Evolutionary conservation across 2,888 invertebrate genomes (phyloP), one percentile per base, ranked within the genome.

Genomic region (Scaptomyza parva): DNA sequence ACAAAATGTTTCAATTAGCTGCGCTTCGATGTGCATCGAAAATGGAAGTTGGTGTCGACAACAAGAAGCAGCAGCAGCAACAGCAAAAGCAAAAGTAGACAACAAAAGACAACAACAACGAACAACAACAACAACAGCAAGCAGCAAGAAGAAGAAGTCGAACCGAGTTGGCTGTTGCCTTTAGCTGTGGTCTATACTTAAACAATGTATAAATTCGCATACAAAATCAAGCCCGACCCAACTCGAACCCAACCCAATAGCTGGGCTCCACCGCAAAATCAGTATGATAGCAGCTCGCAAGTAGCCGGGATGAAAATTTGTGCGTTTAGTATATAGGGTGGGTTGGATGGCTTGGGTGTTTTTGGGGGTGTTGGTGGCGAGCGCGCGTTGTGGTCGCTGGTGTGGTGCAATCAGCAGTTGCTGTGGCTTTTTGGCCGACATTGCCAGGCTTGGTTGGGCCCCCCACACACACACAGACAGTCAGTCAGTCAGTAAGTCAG

Each of bases 381-480:
- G 45, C 51, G 66, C 61, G 66, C 61, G 57, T 51, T 81, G 82
- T 77, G 86, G 88, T 82, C 66, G 86, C 64, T 72, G 65, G 47
- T 79, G 73, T 84, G 88, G 83, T 83, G 82, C 86, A 83, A 83
- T 87, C 82, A 83, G 87, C 82, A 83, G 87, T 79, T 86, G 80
- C 86, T 83, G 86, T 86, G 86, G 83, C 87, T 85, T 84, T 86
- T 69, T 76, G 76, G 76, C 76, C 87, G 65, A 62, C 78, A 78
- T 60, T 72, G 71, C 72, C 62, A 63, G 75, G 41, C 50, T 59
- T 70, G 41, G 69, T 43, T 59, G 65, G 55, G 50, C 58, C 47
- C n/a, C n/a, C n/a, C n/a, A n/a, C n/a, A n/a, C n/a, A n/a, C n/a
- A n/a, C n/a, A n/a, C n/a, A n/a, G n/a, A n/a, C n/a, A n/a, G n/a